Evolutionary conservation across 2,797 vertebrate genomes (phyloP), one percentile per base, ranked within the genome.

Genomic region (Sebastes itinus): DNA sequence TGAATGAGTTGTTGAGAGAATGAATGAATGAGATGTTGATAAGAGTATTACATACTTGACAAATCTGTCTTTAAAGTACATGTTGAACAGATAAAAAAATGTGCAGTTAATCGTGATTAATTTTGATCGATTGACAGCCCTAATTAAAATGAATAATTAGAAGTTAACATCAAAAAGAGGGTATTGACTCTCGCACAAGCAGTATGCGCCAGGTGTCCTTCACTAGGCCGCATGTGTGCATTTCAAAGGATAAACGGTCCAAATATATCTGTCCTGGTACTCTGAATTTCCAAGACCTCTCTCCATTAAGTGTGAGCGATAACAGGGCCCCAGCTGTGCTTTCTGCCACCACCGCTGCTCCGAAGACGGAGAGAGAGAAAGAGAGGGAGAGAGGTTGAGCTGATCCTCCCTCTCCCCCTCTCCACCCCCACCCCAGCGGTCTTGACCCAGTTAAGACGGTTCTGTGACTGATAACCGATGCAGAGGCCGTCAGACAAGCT

Each of bases 381-480:
- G 49, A 72, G 78, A 72, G 78, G 16, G 58, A 42, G 56, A 69
- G 85, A 75, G 74, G 83, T 72, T 87, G 79, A 63, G 84, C 69
- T 30, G 61, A 80, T 38, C 22, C 69, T 7, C 60, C 10, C 11
- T n/a, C 9, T 13, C 66, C 8, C 56, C 13, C 11, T n/a, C 22
- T 16, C 62, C 2, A 38, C 12, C 32, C 42, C 88, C 77, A 87
- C 91, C 94, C 85, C 92, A 92, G 87, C 35, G 87, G 93, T 94
- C 94, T 92, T 94, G 94, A 95, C 94, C 94, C 92, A 95, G 92
- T 95, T 95, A 93, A 91, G 92, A 89, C 55, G 76, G 90, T 87
- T 83, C 86, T 79, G 87, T 95, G 93, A 96, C 94, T 93, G 95
- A 95, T 95, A 93, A 93, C 94, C 88, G 81, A 86, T 72, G 91